Percentiles rank a stretch among this genome's conserved stretches.
phyloP scores from a whole-genome alignment of 2,113 vertebrate genomes.

The Festucalex cinctus region DNA sequence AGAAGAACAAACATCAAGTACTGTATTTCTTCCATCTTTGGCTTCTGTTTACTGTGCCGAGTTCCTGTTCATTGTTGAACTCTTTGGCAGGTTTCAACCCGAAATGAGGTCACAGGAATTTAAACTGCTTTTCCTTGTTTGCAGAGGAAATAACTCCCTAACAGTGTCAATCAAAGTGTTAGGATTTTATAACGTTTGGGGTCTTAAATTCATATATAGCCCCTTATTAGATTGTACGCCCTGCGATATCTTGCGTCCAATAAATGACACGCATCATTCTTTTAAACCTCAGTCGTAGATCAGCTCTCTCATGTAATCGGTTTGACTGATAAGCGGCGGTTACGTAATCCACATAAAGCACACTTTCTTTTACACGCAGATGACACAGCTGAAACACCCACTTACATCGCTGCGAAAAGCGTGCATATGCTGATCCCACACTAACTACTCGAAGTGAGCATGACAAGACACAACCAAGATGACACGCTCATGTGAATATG shows the following conservation, averaged over 20 bases:
- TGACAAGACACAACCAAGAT: slow-evolving; percentile 13
- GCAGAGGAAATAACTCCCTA: neutral
- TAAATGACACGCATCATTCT: neutral
- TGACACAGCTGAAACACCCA: slow-evolving; percentile 37
- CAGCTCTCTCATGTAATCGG: slow-evolving; percentile 14
- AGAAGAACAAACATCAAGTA: neutral
- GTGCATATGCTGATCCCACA: slow-evolving; percentile 28
- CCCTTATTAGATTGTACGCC: neutral
- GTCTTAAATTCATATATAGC: neutral
- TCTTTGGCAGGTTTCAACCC: neutral
- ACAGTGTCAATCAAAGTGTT: neutral
- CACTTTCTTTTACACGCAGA: slow-evolving; percentile 38
- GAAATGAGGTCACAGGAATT: neutral
- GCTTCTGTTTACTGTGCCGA: neutral
- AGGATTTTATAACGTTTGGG: neutral
- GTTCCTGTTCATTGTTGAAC: slow-evolving; percentile 5
- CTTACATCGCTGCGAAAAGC: slow-evolving; percentile 21
- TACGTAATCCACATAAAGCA: slow-evolving; percentile 30
- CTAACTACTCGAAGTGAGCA: slow-evolving; percentile 5
- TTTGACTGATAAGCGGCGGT: slow-evolving; percentile 29
- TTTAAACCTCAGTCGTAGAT: neutral
- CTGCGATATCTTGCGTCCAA: neutral
- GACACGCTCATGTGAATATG: slow-evolving; percentile 8
- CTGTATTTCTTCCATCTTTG: slow-evolving; percentile 2
- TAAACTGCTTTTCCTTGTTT: neutral